Evolutionary conservation across 2,113 vertebrate genomes (phyloP), one percentile per base, ranked within the genome.

Genomic region (Argyrosomus japonicus): DNA sequence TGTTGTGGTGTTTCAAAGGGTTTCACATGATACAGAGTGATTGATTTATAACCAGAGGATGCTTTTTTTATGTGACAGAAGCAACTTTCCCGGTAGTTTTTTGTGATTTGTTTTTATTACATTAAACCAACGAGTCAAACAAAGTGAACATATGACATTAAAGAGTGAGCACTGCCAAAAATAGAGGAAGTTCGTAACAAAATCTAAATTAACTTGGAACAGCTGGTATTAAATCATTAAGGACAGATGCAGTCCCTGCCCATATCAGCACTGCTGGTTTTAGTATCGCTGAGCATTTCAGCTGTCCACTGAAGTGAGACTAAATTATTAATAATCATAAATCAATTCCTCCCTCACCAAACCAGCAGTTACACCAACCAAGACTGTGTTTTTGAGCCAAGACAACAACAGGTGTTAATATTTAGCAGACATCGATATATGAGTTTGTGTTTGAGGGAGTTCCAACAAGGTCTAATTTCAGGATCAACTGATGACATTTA

Each of bases 211-310:
- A 47, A 77, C 74, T 85, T 47, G 23, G 57, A 79, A 53, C 82
- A 76, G 69, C 82, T 73, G 82, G 29, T 74, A 53, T 87, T 77
- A 83, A 83, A 85, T 85, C 64, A 81, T 85, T 77, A 58, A 4
- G 18, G 36, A 36, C 57, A 73, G 61, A 79, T 63, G 64, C 81
- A 71, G 58, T 45, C 63, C 58, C 64, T 75, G 73, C 51, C 67
- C 75, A 74, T 60, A 64, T 77, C 36, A 21, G 56, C 27, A 43
- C 69, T 56, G 57, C 75, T 85, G 65, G 69, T 84, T 79, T 81
- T 86, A 81, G 81, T 64, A 67, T 64, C 51, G 15, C 64, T 53
- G 63, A 65, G 65, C 6, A 58, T 21, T 25, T 27, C 75, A 89
- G 76, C 85, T 80, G 75, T 73, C 61, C 19, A 40, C 82, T 77